Base-by-base conservation (phyloP, 2,888 invertebrate genomes). In the Metellina segmentata region DNA sequence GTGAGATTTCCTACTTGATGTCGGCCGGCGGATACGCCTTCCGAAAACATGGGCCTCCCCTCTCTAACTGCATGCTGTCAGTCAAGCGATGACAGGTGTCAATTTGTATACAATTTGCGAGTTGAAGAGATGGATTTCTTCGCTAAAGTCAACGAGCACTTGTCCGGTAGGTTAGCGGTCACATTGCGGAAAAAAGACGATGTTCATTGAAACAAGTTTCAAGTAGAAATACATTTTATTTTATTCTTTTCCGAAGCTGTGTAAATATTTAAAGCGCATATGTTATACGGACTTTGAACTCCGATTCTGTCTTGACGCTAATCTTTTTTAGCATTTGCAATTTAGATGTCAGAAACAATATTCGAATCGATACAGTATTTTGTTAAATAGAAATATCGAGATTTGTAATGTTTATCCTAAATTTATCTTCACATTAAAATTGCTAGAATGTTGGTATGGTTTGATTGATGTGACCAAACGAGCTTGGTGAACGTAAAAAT, bases 281-380 rank as follows among this genome's bases (percentile, higher is more conserved):
- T 48, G 34, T 16, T 81, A 13, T 19, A 34, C 78, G 87, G 87
- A 87, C 87, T 81, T 87, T 87, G 87, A 87, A 87, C 87, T 79
- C 71, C 69, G 16, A 16, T 61, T 61, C 34, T 34, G 34, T 34
- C 34, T 34, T 4, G 34, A 34, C 34, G 34, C 34, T 34, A 4
- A 34, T 34, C 34, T 34, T 34, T 34, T 34, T 34, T 34, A 34
- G 34, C 34, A 34, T 34, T 34, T 34, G 4, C 1, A 34, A 34
- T 34, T 34, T 34, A 4, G 34, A 34, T 4, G 4, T 2, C 34
- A 34, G 34, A 4, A 34, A 34, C 34, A 34, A 34, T 34, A 4
- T 34, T 34, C 34, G 34, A 34, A 34, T 34, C 34, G 34, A 34
- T 34, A 34, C 34, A 34, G 34, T 34, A 34, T 34, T 34, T 34